Evolutionary conservation across 2,113 vertebrate species (phyloP).

Genomic region (Fulica atra): DNA sequence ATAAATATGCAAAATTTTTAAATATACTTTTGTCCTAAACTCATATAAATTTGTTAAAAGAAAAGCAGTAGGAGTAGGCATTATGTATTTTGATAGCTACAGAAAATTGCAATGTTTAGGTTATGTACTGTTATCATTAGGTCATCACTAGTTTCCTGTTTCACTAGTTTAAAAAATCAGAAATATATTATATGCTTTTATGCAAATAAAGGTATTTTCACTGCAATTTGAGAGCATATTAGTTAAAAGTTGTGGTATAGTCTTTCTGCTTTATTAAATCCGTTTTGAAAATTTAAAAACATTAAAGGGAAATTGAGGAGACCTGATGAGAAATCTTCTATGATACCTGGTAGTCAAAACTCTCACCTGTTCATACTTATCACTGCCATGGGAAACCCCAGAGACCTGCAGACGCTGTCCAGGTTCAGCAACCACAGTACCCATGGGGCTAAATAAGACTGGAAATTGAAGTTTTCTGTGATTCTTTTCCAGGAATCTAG

Average conservation of each 20-base stretch:
- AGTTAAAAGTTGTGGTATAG: background rate
- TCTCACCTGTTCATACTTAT: background rate
- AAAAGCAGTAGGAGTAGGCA: background rate
- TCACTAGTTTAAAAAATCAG: background rate
- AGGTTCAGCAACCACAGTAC: background rate
- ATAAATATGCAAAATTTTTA: background rate
- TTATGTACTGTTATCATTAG: background rate
- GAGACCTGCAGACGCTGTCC: background rate
- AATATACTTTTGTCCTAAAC: background rate
- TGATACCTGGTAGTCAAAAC: background rate
- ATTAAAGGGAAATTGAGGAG: background rate
- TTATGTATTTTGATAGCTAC: background rate
- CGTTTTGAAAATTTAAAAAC: background rate
- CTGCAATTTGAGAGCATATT: background rate
- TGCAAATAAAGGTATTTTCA: background rate
- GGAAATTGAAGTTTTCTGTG: background rate
- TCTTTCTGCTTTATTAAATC: background rate
- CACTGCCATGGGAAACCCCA: background rate
- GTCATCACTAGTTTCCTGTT: background rate
- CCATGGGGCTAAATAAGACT: background rate
- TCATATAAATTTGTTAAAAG: background rate
- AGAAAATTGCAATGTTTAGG: background rate
- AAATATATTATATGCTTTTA: background rate
- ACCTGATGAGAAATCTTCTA: background rate
- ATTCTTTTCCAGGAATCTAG: background rate